Conservation (phyloP, 2,797 vertebrate species). For the Psittacula echo region DNA sequence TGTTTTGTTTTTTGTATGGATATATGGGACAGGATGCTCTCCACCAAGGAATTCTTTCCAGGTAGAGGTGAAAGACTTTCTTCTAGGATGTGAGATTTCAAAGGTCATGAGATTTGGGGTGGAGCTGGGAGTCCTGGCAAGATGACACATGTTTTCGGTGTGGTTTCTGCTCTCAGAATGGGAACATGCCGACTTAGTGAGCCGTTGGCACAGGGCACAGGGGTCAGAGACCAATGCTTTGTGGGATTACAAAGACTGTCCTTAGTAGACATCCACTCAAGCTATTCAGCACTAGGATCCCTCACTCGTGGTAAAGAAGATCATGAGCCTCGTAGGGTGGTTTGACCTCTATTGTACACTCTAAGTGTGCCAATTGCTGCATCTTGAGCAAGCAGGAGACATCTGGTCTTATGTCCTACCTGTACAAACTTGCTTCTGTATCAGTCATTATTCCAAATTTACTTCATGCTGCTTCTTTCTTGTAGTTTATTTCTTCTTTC, state of each 20-base stretch:
- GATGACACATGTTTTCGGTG: background rate
- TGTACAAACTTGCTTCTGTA: background rate
- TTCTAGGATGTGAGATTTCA: background rate
- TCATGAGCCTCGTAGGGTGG: background rate
- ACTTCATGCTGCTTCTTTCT: background rate
- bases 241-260: background rate
- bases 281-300: background rate
- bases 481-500: background rate
- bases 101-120: background rate
- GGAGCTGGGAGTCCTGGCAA: conserved; percentile 2
- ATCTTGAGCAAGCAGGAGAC: background rate
- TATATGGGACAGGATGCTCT: background rate
- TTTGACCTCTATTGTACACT: background rate
- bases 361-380: background rate
- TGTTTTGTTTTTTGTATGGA: background rate
- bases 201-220: background rate
- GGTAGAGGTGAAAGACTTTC: background rate
- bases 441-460: background rate
- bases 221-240: background rate
- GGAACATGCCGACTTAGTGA: background rate
- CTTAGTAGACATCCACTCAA: background rate
- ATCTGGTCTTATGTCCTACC: background rate
- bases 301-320: background rate
- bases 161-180: background rate
- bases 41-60: background rate